Percentiles rank a stretch among this genome's conserved stretches.
These are phyloP conservation scores for Matsumurasca onukii DNA, from an alignment of 1,140 invertebrate genomes.

Conservation along the genomic window DNA sequence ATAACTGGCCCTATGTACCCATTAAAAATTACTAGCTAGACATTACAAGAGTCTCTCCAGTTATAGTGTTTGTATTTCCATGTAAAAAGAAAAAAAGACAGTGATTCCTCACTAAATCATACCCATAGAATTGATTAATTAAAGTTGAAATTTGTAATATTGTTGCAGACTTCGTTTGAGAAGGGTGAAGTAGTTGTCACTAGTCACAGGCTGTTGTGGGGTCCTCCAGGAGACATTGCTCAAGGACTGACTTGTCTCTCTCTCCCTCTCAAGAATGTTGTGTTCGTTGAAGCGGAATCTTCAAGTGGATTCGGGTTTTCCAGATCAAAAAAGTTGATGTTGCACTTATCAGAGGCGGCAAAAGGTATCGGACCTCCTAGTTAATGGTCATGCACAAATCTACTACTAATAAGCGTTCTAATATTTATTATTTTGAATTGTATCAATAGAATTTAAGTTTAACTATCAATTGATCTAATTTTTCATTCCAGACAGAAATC, in stretches of 20 bases:
- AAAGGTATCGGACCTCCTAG: conserved; percentile 51
- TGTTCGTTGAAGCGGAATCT: conserved; percentile 76
- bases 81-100: not conserved
- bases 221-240: conserved; percentile 66
- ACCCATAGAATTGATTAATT: not conserved
- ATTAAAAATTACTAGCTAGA: not conserved
- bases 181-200: conserved; percentile 80
- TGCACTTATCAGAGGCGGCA: conserved; percentile 69
- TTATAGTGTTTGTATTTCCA: conserved; percentile 31
- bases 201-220: conserved; percentile 80
- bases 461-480: too few relatives aligned
- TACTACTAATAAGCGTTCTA: not conserved
- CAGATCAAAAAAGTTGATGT: conserved; percentile 76
- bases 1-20: not conserved
- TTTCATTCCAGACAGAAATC: conserved; percentile 58
- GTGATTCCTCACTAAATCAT: not conserved
- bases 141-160: conserved; percentile 28
- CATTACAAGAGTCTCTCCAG: not conserved
- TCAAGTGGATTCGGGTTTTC: conserved; percentile 69
- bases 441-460: not conserved
- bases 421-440: not conserved
- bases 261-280: conserved; percentile 67
- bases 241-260: conserved; percentile 65
- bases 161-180: conserved; percentile 70
- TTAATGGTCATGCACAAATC: not conserved